These are phyloP conservation scores for Leptinotarsa texana DNA, from an alignment of 1,140 invertebrate species.

Conservation along the genomic window DNA sequence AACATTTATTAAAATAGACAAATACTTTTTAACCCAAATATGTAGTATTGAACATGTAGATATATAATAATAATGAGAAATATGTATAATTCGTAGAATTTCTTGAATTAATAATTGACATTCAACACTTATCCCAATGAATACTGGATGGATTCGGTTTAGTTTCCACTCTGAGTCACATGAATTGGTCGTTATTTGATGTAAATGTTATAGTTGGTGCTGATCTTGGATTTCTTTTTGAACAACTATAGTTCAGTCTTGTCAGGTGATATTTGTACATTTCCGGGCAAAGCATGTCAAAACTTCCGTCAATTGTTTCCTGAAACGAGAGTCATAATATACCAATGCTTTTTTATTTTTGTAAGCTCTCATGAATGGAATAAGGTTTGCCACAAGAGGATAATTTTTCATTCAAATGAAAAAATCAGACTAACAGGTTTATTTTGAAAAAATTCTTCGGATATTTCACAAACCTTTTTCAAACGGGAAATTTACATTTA, in stretches of 20 bases:
- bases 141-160: conserved; percentile 11
- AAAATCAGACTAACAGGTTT: no score
- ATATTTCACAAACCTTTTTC: no score
- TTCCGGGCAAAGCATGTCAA: conserved; percentile 26
- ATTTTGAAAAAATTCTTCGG: no score
- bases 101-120: conserved; percentile 23
- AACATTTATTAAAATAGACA: conserved; percentile 18
- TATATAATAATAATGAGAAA: neutral
- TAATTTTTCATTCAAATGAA: no score
- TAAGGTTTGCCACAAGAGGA: no score
- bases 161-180: neutral
- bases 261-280: conserved; percentile 27
- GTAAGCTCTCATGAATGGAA: no score
- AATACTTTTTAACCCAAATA: neutral
- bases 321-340: neutral
- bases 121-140: neutral
- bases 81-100: conserved; percentile 7
- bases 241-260: conserved; percentile 26
- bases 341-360: no score
- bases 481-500: no score
- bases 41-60: neutral
- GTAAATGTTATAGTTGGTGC: conserved; percentile 48
- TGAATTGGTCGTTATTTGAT: conserved; percentile 24
- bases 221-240: conserved; percentile 43
- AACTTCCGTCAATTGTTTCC: conserved; percentile 31